Base-by-base conservation (phyloP, 2,797 vertebrate species). In the Catostomus latipinnis region DNA sequence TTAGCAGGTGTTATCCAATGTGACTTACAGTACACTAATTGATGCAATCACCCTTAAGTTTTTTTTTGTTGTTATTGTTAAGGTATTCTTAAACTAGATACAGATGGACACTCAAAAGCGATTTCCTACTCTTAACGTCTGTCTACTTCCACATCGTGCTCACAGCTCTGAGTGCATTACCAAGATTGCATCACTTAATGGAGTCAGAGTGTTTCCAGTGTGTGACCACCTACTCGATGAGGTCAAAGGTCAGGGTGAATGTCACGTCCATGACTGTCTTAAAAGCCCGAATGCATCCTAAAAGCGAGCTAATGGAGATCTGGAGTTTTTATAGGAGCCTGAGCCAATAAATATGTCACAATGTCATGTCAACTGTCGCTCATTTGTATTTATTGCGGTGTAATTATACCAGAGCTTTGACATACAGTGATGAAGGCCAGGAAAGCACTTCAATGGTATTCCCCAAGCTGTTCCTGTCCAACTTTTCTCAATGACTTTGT, bases 391-490 rank as follows among this genome's bases (percentile, higher is more conserved):
- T 91, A 90, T 60, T 74, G 88, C 84, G 34, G 73, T 81, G 89
- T 92, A 92, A 92, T 90, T 91, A 90, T 85, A 76, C 85, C 87
- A 91, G 86, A 86, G 85, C 84, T 84, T 88, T 90, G 91, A 92
- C 89, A 90, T 88, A 82, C 13, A 80, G 88, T 89, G 90, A 92
- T 87, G 87, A 89, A 93, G 88, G 88, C 86, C 82, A 87, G 88
- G 85, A 88, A 88, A 89, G 45, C 61, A 57, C 5, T 76, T 79
- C n/a, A 61, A 52, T 58, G 61, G 63, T 57, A 66, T 18, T 45
- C 66, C 50, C 68, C 14, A 81, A 61, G n/a, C 8, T 1, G 8
- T 63, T 60, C 14, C 12, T 11, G 9, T 62, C 5, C 45, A 50
- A 56, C 54, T 8, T 66, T 10, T 73, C 52, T 50, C 34, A 48